Base-by-base conservation (phyloP, 1,140 invertebrate genomes). In the Tetramorium simillimum region DNA sequence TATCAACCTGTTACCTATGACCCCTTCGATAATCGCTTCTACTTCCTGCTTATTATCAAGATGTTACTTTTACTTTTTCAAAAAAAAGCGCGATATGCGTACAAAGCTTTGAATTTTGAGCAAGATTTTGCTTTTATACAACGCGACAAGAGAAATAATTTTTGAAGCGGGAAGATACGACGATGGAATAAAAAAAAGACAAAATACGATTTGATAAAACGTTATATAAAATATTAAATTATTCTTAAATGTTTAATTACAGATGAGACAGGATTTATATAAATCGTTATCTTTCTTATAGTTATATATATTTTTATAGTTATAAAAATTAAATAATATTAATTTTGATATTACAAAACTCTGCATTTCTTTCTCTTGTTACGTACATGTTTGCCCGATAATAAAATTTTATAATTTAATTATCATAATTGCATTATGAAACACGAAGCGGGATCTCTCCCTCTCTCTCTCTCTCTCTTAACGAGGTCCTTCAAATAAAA, bases 1-100 rank as follows among this genome's bases (percentile, higher is more conserved):
- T 95, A 95, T 94, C 90, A 75, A 40, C 70, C 75, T 28, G 56
- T 90, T 90, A 90, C 80, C 80, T 87, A 73, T 53, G 46, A 53
- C 12, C 43, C 37, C 9, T 65, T 65, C 21, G 24, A 51, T 33
- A 58, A 81, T 51, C 43, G 70, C 9, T 56, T 43, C 33, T 33
- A 70, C 46, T 86, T 77, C 72, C 40, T 56, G 51, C 60, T 72
- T 33, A 16, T 16, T 16, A 12, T 76, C 18, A n/a, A 51, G 12
- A 37, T 1, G 2, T 16, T 28, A 67, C 37, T 85, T 49, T 2
- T 37, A 28, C 1, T 60, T 24, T 77, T 43, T 75, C 2, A 16
- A 28, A 67, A 73, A 43, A 0, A 6, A 18, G 3, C 6, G 14
- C 21, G n/a, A 77, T 43, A 51, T 51, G 10, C 5, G 6, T 33